Percentiles rank a stretch among this genome's conserved stretches.
phyloP scores from a whole-genome alignment of 2,797 vertebrate species.

The Aphelocoma californica region DNA sequence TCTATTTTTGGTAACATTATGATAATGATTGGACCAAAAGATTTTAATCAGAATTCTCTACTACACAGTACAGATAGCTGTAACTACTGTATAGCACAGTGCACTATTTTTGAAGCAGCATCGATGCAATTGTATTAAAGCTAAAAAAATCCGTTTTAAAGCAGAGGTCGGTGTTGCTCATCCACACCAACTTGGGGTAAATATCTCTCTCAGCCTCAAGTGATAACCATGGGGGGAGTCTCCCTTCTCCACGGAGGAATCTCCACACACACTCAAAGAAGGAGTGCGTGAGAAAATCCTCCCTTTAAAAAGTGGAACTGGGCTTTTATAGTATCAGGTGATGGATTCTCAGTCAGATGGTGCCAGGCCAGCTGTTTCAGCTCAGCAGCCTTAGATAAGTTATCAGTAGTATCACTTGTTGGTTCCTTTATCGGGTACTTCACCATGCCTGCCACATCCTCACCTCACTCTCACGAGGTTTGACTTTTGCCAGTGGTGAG shows the following conservation, averaged over 20 bases:
- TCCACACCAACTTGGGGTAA: too few species aligned
- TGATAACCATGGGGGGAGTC: neutral
- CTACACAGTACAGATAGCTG: neutral
- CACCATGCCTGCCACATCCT: neutral
- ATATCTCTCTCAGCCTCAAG: neutral
- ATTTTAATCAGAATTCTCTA: neutral
- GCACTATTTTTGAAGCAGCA: neutral
- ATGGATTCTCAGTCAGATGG: neutral
- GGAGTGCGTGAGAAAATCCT: neutral
- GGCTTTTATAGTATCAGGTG: neutral
- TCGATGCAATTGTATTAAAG: accelerated
- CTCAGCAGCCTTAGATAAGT: neutral
- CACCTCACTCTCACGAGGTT: neutral
- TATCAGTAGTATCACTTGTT: neutral
- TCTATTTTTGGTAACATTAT: neutral
- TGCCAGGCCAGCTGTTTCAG: neutral
- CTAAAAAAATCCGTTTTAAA: neutral
- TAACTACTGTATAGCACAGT: neutral
- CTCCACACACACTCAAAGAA: neutral
- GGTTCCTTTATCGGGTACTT: neutral
- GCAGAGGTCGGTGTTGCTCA: neutral
- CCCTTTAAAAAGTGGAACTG: neutral
- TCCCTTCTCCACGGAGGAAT: neutral
- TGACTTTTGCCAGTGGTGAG: neutral
- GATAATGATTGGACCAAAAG: neutral